phyloP scores from a whole-genome alignment of 2,797 vertebrate species.

The Esox lucius region DNA sequence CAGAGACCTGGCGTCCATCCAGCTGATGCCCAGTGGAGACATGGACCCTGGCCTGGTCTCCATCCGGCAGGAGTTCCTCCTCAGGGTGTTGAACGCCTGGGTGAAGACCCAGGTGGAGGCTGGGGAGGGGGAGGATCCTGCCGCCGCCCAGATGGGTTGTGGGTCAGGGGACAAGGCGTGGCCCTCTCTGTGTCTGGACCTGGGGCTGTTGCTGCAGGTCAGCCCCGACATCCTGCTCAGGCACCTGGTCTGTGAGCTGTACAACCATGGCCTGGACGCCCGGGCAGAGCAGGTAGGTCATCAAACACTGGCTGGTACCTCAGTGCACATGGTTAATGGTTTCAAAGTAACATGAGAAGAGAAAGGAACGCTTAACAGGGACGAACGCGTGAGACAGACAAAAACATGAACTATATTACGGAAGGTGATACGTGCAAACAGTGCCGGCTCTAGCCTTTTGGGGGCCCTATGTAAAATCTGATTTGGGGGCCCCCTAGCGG shows the following conservation, averaged over 20 bases:
- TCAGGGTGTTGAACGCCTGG: slow-evolving; percentile 82
- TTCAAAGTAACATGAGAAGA: no score
- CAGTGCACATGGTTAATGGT: background rate
- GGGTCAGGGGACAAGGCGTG: slow-evolving; percentile 72
- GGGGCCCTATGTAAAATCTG: no score
- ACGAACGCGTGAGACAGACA: no score
- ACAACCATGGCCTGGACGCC: slow-evolving; percentile 88
- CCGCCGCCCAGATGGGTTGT: slow-evolving; percentile 19
- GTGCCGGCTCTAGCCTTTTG: no score
- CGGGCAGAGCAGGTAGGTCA: slow-evolving; percentile 86
- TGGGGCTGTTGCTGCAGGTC: slow-evolving; percentile 88
- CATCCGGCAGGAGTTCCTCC: slow-evolving; percentile 88
- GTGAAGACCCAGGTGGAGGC: slow-evolving; percentile 79
- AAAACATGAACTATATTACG: no score
- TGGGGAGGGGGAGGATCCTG: slow-evolving; percentile 27
- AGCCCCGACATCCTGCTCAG: slow-evolving; percentile 84
- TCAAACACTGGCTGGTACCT: no score
- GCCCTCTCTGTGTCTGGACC: slow-evolving; percentile 83
- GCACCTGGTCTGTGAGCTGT: slow-evolving; percentile 92
- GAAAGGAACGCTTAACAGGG: no score
- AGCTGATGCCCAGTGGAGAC: slow-evolving; percentile 93
- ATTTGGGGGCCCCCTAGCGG: no score
- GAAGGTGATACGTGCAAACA: no score
- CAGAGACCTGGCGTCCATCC: slow-evolving; percentile 92
- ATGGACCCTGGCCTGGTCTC: slow-evolving; percentile 87